These are phyloP conservation scores for Calliphora vomitoria DNA, from an alignment of 2,888 invertebrate genomes.

Conservation along the genomic window DNA sequence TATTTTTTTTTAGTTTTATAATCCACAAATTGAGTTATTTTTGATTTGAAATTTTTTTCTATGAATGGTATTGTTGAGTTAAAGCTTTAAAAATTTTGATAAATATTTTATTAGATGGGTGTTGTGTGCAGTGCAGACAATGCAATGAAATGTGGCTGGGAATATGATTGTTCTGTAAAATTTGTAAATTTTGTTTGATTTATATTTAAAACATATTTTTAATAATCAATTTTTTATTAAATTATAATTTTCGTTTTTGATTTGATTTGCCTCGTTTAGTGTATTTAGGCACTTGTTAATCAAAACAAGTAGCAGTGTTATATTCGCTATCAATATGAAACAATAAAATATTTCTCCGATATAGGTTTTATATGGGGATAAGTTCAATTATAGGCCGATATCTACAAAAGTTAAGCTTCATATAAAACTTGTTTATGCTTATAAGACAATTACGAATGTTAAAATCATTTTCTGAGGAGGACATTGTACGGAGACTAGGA, in stretches of 20 bases:
- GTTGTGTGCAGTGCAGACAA: constrained; percentile 17
- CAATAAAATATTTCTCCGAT: no score
- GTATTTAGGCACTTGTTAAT: not conserved
- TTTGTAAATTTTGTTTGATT: no score
- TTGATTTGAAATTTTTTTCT: not conserved
- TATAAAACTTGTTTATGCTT: no score
- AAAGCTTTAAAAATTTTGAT: constrained; percentile 41
- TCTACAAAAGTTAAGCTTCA: no score
- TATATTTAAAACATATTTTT: not conserved
- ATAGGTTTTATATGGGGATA: no score
- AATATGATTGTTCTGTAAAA: no score
- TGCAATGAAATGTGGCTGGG: not conserved
- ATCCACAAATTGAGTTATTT: constrained; percentile 40
- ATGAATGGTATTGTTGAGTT: not conserved
- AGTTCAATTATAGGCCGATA: no score
- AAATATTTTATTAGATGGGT: not conserved
- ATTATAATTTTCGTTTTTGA: not conserved
- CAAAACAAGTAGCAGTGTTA: no score
- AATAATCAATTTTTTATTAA: not conserved
- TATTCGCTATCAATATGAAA: no score
- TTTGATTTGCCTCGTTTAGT: not conserved
- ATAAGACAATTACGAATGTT: no score
- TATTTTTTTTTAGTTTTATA: constrained; percentile 5
- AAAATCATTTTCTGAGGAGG: no score
- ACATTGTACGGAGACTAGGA: no score